Conservation (phyloP, 2,113 vertebrate genomes). For the Dascyllus trimaculatus region DNA sequence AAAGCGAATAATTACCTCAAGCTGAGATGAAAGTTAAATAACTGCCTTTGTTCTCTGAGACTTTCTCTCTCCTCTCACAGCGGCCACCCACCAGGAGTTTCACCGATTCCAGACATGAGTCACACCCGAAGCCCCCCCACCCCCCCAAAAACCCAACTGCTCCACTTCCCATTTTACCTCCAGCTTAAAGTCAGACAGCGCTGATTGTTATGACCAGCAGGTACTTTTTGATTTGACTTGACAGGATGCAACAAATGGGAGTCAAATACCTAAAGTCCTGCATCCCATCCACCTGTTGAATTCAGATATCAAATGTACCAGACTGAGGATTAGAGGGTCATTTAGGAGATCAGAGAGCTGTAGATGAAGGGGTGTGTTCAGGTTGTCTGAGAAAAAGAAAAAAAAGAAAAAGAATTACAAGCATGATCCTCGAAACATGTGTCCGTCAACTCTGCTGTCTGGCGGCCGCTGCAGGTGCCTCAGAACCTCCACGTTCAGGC, state of each 20-base stretch:
- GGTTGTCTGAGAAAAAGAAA: constrained; percentile 24
- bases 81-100: constrained; percentile 78
- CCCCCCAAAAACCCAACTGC: constrained; percentile 4
- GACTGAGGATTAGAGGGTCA: constrained; percentile 62
- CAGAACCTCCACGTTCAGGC: background rate
- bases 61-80: constrained; percentile 59
- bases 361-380: constrained; percentile 51
- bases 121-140: constrained; percentile 43
- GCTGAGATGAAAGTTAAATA: constrained; percentile 74
- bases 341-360: constrained; percentile 52
- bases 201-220: constrained; percentile 29
- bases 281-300: constrained; percentile 70
- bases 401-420: constrained; percentile 25
- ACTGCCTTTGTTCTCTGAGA: constrained; percentile 67
- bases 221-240: constrained; percentile 42
- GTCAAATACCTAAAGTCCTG: constrained; percentile 1
- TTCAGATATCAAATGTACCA: constrained; percentile 65
- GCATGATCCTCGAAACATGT: constrained; percentile 51
- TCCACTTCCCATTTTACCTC: constrained; percentile 18
- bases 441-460: constrained; percentile 25
- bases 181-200: constrained; percentile 40
- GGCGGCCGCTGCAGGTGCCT: constrained; percentile 34
- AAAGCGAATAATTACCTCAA: constrained; percentile 65
- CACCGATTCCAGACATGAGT: constrained; percentile 69
- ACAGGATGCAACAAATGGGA: constrained; percentile 43